phyloP scores from a whole-genome alignment of 2,888 invertebrate species.

The Drosophila suboccidentalis region DNA sequence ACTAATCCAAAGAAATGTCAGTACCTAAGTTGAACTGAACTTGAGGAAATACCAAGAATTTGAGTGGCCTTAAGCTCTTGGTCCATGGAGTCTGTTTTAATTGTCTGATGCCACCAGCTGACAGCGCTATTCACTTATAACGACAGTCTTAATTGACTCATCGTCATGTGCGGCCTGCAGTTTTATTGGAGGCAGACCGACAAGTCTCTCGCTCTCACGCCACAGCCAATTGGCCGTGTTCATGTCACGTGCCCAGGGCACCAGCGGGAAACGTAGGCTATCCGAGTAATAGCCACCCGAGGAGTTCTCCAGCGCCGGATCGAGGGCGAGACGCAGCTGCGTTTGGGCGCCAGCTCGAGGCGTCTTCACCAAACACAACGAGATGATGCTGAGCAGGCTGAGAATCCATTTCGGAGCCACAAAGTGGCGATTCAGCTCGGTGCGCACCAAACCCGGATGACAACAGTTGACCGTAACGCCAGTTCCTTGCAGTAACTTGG shows the following conservation, averaged over 20 bases:
- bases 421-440: slow-evolving; percentile 89
- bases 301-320: slow-evolving; percentile 80
- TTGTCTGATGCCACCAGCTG: neutral
- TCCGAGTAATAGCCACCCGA: slow-evolving; percentile 87
- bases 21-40: neutral
- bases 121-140: slow-evolving; percentile 1
- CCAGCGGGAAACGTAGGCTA: slow-evolving; percentile 86
- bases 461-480: slow-evolving; percentile 90
- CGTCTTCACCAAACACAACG: slow-evolving; percentile 78
- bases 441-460: slow-evolving; percentile 91
- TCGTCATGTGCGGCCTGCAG: slow-evolving; percentile 10
- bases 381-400: slow-evolving; percentile 59
- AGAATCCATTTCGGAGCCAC: slow-evolving; percentile 1
- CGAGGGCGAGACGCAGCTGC: slow-evolving; percentile 81
- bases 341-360: slow-evolving; percentile 85
- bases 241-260: slow-evolving; percentile 87
- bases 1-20: neutral
- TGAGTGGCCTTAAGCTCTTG: neutral
- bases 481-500: slow-evolving; percentile 87
- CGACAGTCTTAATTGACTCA: slow-evolving; percentile 21
- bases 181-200: slow-evolving; percentile 72
- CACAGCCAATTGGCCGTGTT: slow-evolving; percentile 88
- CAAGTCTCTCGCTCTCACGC: slow-evolving; percentile 86
- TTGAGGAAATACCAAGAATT: neutral
- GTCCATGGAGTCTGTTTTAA: neutral